A percentile compares a stretch with the other conserved stretches of the same genome.
phyloP scores from a whole-genome alignment of 2,113 vertebrate genomes.

The Centrocercus urophasianus region DNA sequence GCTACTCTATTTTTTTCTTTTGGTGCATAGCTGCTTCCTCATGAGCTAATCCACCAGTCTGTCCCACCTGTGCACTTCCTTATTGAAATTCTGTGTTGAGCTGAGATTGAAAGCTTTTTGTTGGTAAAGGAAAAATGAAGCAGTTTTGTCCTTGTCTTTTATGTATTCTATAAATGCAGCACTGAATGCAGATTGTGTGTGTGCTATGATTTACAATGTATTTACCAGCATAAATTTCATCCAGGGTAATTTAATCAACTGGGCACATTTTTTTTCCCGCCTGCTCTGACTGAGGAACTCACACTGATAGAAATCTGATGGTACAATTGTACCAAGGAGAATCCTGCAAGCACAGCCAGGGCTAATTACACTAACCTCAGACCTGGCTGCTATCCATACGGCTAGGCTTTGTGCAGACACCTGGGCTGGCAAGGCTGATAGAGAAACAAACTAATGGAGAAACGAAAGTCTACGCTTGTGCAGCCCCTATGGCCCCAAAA shows the following conservation, averaged over 20 bases:
- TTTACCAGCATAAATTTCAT: not conserved
- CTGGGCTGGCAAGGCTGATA: not conserved
- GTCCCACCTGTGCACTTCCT: not conserved
- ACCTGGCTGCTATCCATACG: accelerated
- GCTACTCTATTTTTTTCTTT: not conserved
- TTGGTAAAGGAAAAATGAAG: not conserved
- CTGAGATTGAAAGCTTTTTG: not conserved
- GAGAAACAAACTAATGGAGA: not conserved
- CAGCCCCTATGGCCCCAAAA: not conserved
- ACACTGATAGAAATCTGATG: constrained; percentile 41
- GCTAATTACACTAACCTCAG: constrained; percentile 60
- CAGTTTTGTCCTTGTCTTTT: not conserved
- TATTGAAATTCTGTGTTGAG: not conserved
- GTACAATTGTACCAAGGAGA: constrained; percentile 32
- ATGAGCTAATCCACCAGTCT: not conserved
- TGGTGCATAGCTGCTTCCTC: not conserved
- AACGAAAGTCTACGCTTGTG: constrained; percentile 11
- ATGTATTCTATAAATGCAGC: not conserved
- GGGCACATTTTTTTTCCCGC: not conserved
- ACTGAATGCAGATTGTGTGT: not conserved
- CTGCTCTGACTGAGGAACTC: constrained; percentile 14
- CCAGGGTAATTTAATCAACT: not conserved
- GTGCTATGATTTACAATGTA: not conserved
- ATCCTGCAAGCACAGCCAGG: constrained; percentile 9
- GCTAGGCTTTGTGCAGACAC: not conserved